Evolutionary conservation across 2,797 vertebrate genomes (phyloP).

Genomic region (Ataeniobius toweri): DNA sequence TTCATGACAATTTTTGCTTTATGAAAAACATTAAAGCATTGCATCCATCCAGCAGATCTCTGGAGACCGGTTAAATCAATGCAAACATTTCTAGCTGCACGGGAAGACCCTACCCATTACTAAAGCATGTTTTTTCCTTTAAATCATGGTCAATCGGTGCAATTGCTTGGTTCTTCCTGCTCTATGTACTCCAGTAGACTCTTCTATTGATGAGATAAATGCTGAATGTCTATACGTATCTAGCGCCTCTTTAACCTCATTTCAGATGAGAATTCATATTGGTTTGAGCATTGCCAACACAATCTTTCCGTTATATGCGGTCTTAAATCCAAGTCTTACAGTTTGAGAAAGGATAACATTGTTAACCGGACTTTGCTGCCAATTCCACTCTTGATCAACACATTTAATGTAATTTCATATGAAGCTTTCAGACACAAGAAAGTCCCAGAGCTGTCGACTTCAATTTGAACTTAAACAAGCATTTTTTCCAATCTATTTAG

Average conservation of each 20-base stretch:
- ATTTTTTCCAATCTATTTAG: constrained; percentile 25
- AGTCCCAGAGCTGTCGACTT: constrained; percentile 24
- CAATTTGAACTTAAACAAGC: constrained; percentile 18
- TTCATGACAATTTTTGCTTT: background rate
- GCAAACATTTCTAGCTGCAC: background rate
- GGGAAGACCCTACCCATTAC: background rate
- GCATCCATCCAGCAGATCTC: background rate
- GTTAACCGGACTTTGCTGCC: constrained; percentile 12
- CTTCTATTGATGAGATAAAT: background rate
- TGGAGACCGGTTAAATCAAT: background rate
- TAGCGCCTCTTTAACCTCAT: background rate
- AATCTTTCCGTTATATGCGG: background rate
- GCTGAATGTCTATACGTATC: background rate
- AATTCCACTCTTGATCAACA: constrained; percentile 17
- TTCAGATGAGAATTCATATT: background rate
- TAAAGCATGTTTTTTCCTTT: background rate
- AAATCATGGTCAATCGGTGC: background rate
- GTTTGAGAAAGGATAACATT: background rate
- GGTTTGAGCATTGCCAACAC: background rate
- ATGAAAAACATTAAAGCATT: background rate
- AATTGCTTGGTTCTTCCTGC: background rate
- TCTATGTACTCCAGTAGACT: background rate
- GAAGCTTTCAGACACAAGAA: constrained; percentile 10
- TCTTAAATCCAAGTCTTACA: constrained; percentile 2
- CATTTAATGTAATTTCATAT: constrained; percentile 19